phyloP scores from a whole-genome alignment of 30 jellyfish, hydroid and myxozoan species.

The Mastigias papua region DNA sequence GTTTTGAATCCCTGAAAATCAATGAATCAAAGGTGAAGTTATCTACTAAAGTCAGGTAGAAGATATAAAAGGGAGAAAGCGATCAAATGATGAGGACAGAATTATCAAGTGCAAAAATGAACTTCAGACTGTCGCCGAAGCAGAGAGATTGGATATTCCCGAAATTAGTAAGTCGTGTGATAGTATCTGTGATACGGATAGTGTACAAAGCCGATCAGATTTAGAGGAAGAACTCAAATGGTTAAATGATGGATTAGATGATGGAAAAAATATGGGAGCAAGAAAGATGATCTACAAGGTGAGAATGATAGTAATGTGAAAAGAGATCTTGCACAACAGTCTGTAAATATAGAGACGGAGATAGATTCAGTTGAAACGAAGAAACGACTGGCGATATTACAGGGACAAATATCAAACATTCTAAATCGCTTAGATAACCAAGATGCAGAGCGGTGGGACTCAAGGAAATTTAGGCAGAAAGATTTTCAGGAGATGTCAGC shows the following conservation, averaged over 20 bases:
- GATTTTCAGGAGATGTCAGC: slow-evolving; percentile 27
- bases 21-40: slow-evolving; percentile 14
- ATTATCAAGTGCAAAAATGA: slow-evolving; percentile 11
- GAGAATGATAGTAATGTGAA: neutral
- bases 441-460: slow-evolving; percentile 13
- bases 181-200: slow-evolving; percentile 11
- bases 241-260: neutral
- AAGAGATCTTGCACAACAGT: slow-evolving; percentile 3
- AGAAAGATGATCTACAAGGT: neutral
- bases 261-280: neutral
- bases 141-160: neutral
- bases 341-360: neutral
- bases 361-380: slow-evolving; percentile 3
- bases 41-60: slow-evolving; percentile 1
- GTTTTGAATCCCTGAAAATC: slow-evolving; percentile 11
- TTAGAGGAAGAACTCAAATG: neutral
- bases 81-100: slow-evolving; percentile 20
- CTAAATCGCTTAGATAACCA: slow-evolving; percentile 19
- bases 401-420: slow-evolving; percentile 2
- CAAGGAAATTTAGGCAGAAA: slow-evolving; percentile 5
- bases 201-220: neutral
- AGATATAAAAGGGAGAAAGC: slow-evolving; percentile 9
- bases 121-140: slow-evolving; percentile 28
- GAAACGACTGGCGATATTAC: neutral
- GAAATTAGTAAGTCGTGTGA: slow-evolving; percentile 10